phyloP scores from a whole-genome alignment of 1,140 invertebrate species.

The Drosophila paulistorum region DNA sequence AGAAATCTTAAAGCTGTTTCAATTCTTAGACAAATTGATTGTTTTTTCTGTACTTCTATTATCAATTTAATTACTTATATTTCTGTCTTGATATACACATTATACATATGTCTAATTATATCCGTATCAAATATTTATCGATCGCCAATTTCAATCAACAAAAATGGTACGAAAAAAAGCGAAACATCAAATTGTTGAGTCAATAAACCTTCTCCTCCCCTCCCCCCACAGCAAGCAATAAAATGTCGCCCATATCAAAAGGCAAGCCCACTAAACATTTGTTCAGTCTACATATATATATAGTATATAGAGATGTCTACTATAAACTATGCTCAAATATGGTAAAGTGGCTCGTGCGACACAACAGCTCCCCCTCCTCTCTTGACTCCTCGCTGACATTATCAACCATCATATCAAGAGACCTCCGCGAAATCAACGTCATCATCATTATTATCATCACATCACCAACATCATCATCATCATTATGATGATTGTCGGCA shows the following conservation, averaged over 20 bases:
- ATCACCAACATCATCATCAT: constrained; percentile 18
- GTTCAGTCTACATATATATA: constrained; percentile 24
- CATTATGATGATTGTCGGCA: constrained; percentile 36
- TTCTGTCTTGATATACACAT: constrained; percentile 4
- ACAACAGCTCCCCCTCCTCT: neutral
- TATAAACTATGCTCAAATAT: constrained; percentile 38
- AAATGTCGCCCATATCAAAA: constrained; percentile 41
- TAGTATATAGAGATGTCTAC: constrained; percentile 10
- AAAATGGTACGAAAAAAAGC: constrained; percentile 31
- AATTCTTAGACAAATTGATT: neutral
- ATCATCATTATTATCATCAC: constrained; percentile 29
- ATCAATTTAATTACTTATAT: constrained; percentile 6
- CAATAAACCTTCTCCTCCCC: constrained; percentile 56
- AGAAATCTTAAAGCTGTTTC: constrained; percentile 1
- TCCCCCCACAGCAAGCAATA: constrained; percentile 43
- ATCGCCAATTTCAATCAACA: constrained; percentile 49
- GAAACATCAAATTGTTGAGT: constrained; percentile 48
- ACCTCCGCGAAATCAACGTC: constrained; percentile 22
- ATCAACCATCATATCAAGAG: constrained; percentile 20
- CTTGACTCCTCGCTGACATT: constrained; percentile 11
- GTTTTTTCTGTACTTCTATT: neutral
- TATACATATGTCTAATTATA: constrained; percentile 20
- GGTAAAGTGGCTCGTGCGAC: constrained; percentile 59
- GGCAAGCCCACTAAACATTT: constrained; percentile 28
- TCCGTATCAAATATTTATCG: constrained; percentile 39